These are phyloP conservation scores for Alsophila aescularia DNA, from an alignment of 2,888 invertebrate species.

Conservation along the genomic window DNA sequence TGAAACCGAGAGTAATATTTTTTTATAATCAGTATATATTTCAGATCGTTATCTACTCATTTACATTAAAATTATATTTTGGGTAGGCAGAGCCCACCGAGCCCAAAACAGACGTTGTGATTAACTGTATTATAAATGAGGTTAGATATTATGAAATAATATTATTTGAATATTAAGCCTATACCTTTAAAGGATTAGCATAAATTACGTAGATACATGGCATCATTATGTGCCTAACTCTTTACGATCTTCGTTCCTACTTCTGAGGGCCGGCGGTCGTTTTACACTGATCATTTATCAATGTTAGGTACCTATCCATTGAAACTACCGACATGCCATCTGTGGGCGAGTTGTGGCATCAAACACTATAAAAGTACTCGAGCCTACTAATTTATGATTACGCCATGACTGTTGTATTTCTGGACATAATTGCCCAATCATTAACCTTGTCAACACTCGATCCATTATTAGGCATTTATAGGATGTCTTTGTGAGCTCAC, in stretches of 20 bases:
- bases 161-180: neutral
- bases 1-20: neutral
- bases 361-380: neutral
- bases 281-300: neutral
- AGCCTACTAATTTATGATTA: neutral
- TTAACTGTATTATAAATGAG: neutral
- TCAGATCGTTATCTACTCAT: neutral
- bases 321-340: neutral
- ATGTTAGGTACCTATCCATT: neutral
- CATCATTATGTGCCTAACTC: conserved; percentile 11
- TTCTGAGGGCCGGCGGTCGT: conserved; percentile 6
- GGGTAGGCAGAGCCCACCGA: neutral
- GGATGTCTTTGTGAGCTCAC: no score
- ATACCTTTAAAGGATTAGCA: conserved; percentile 4
- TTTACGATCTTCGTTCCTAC: conserved; percentile 5
- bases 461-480: neutral
- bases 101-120: neutral
- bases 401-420: neutral
- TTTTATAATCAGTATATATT: neutral
- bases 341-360: neutral
- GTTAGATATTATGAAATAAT: conserved; percentile 1
- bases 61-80: neutral
- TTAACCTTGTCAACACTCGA: neutral
- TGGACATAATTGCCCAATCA: neutral
- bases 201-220: conserved; percentile 8